phyloP scores from a whole-genome alignment of 2,888 invertebrate species.

The Pelosia muscerda region DNA sequence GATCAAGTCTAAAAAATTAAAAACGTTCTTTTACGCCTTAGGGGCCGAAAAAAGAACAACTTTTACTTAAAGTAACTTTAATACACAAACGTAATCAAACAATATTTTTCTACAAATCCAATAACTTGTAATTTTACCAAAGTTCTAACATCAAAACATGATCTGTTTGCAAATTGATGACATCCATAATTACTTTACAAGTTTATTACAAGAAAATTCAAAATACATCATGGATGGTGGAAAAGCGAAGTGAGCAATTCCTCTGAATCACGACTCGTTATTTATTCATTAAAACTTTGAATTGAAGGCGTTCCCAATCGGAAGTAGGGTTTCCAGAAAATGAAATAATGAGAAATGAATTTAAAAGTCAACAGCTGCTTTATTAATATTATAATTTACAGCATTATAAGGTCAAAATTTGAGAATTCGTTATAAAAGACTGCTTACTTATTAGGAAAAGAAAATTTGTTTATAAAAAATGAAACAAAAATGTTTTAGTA shows the following conservation, averaged over 20 bases:
- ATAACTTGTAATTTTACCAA: slow-evolving; percentile 19
- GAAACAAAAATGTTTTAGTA: too few relatives aligned
- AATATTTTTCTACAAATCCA: slow-evolving; percentile 14
- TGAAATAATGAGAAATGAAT: slow-evolving; percentile 7
- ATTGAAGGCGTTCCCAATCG: slow-evolving; percentile 73
- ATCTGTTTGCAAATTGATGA: slow-evolving; percentile 33
- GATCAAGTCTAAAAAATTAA: too few relatives aligned
- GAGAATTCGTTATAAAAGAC: not conserved
- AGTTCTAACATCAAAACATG: slow-evolving; percentile 41
- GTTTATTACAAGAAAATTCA: slow-evolving; percentile 44
- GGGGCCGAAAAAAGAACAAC: not conserved
- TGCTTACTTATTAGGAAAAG: not conserved
- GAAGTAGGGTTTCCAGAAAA: slow-evolving; percentile 41
- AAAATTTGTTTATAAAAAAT: not conserved
- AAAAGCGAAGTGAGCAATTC: slow-evolving; percentile 71
- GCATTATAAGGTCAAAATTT: not conserved
- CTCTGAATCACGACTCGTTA: slow-evolving; percentile 72
- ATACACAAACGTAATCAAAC: slow-evolving; percentile 6
- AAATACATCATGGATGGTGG: slow-evolving; percentile 46
- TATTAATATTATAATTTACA: slow-evolving; percentile 1
- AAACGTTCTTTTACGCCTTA: not conserved
- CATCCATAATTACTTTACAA: slow-evolving; percentile 47
- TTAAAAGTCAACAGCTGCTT: not conserved
- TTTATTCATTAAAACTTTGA: slow-evolving; percentile 84
- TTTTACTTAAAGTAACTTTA: not conserved